A percentile compares a stretch with the other conserved stretches of the same genome.
Conservation (phyloP, 1,140 invertebrate genomes). For the Papilio aristodemus region DNA sequence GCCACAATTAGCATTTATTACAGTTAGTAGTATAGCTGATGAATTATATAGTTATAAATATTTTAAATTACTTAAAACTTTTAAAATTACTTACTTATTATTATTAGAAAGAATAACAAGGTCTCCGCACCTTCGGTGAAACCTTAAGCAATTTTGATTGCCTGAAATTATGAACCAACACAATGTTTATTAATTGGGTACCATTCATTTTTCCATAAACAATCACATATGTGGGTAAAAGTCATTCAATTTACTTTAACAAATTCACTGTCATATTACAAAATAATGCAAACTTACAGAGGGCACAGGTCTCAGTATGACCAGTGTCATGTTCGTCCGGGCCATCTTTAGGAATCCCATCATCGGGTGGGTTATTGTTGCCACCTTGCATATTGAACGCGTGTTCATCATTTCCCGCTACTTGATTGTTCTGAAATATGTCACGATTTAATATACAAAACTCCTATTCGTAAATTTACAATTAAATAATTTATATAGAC, state of each 20-base stretch:
- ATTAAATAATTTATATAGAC: too few relatives aligned
- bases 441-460: not conserved
- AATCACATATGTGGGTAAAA: too few relatives aligned
- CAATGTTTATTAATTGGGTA: too few relatives aligned
- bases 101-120: conserved; percentile 93
- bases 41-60: too few relatives aligned
- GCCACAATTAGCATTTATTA: too few relatives aligned
- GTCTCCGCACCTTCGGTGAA: conserved; percentile 93
- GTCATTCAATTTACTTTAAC: too few relatives aligned
- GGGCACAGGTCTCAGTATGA: conserved; percentile 52
- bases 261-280: too few relatives aligned
- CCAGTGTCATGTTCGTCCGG: conserved; percentile 53
- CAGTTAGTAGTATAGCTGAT: too few relatives aligned
- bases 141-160: conserved; percentile 86
- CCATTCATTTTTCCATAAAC: too few relatives aligned
- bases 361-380: conserved; percentile 37
- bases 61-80: not conserved
- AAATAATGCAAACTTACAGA: conserved; percentile 39
- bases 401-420: conserved; percentile 64
- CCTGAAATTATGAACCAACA: conserved; percentile 65
- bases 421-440: conserved; percentile 51
- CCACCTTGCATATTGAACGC: conserved; percentile 54
- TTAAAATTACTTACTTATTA: conserved; percentile 73
- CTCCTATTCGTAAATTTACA: too few relatives aligned
- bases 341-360: conserved; percentile 42